Evolutionary conservation across 2,888 invertebrate species (phyloP).

Genomic region (Micropterix aruncella): DNA sequence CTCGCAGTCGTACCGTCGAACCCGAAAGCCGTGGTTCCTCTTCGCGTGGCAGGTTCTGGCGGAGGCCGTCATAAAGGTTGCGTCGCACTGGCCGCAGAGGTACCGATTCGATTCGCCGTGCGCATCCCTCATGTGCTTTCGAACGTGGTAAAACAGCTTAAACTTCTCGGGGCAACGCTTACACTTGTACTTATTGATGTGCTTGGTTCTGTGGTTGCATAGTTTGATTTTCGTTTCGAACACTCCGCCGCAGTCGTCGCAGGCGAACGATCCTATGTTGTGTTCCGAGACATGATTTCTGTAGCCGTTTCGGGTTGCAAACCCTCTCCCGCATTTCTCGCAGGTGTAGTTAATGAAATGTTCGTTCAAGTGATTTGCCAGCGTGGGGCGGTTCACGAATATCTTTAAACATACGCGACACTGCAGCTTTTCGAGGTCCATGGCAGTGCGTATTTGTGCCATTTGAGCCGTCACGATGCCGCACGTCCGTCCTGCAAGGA

Average conservation of each 20-base stretch:
- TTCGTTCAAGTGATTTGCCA: background rate
- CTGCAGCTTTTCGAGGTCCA: background rate
- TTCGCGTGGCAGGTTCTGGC: background rate
- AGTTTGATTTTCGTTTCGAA: background rate
- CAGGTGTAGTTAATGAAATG: background rate
- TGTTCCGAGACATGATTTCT: background rate
- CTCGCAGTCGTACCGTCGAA: background rate
- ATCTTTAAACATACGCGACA: background rate
- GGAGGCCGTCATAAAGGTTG: too few relatives aligned
- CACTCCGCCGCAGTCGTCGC: background rate
- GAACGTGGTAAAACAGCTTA: background rate
- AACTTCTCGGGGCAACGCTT: background rate
- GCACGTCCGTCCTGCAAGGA: too few relatives aligned
- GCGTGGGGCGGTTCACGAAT: background rate
- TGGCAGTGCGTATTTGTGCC: background rate
- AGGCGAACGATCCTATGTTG: background rate
- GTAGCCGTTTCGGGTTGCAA: background rate
- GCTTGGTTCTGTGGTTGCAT: background rate
- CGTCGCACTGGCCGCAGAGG: background rate
- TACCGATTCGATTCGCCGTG: background rate
- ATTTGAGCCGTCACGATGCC: too few relatives aligned
- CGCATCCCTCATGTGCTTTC: background rate
- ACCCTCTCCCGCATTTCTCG: background rate
- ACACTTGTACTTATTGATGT: background rate
- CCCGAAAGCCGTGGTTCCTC: background rate